Evolutionary conservation across 2,113 vertebrate species (phyloP).

Genomic region (Taurulus bubalis): DNA sequence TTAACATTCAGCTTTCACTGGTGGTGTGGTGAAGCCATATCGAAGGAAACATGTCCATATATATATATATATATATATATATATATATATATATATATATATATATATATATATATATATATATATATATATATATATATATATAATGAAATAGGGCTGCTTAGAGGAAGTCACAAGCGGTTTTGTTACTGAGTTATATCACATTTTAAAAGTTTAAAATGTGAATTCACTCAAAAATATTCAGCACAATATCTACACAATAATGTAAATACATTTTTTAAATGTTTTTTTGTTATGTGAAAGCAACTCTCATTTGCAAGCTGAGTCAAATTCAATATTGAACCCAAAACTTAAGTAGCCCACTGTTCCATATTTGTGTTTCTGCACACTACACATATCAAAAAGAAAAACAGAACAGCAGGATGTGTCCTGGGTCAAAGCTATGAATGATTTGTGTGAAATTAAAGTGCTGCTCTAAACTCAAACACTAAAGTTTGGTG

Average conservation of each 20-base stretch:
- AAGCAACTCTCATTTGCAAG: not conserved
- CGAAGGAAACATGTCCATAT: not conserved
- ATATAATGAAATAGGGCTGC: not conserved
- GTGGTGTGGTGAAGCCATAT: not conserved
- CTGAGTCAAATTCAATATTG: not conserved
- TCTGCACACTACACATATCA: not conserved
- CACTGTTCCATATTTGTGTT: not conserved
- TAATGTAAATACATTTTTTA: not conserved
- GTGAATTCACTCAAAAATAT: not conserved
- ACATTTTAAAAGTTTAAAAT: not conserved
- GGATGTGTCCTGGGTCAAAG: not conserved
- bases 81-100: no score
- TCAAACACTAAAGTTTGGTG: not conserved
- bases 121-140: no score
- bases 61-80: no score
- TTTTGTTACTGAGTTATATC: not conserved
- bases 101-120: no score
- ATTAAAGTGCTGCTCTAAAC: not conserved
- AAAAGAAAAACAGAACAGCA: not conserved
- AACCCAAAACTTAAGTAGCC: not conserved
- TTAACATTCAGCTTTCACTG: conserved; percentile 25
- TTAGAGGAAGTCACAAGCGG: not conserved
- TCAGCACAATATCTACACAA: not conserved
- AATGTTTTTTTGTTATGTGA: not conserved
- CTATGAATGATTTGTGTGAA: not conserved